Percentiles rank a stretch among this genome's conserved stretches.
Evolutionary conservation across 2,888 invertebrate species (phyloP).

Genomic region (Eupithecia centaureata): DNA sequence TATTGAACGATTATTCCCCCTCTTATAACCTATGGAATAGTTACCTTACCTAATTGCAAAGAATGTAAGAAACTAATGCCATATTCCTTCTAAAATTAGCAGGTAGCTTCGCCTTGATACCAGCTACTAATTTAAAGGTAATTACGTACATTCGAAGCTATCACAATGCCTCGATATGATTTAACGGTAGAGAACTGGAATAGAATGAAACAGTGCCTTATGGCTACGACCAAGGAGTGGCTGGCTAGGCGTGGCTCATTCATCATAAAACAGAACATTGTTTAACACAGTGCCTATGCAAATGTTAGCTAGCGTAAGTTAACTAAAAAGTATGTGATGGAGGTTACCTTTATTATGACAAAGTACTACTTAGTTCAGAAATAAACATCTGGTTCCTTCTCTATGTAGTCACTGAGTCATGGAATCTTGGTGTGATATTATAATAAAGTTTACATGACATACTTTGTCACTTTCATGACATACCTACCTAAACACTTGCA

Average conservation of each 20-base stretch:
- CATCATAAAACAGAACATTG: constrained; percentile 17
- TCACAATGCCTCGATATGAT: constrained; percentile 5
- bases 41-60: neutral
- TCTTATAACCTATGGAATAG: neutral
- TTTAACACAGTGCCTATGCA: constrained; percentile 2
- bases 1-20: neutral
- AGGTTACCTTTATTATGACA: neutral
- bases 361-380: neutral
- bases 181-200: constrained; percentile 5
- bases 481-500: too few species aligned
- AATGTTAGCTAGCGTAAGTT: constrained; percentile 4
- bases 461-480: too few species aligned
- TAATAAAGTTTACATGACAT: neutral
- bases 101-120: neutral
- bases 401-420: too few species aligned
- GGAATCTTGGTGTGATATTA: neutral
- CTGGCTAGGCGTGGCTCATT: constrained; percentile 18
- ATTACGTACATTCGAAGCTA: neutral
- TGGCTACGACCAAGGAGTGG: constrained; percentile 12
- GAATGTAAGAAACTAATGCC: constrained; percentile 1
- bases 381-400: neutral
- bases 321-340: neutral
- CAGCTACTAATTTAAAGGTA: neutral
- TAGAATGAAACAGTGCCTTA: constrained; percentile 9
- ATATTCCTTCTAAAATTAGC: neutral